Percentiles rank a stretch among this genome's conserved stretches.
Evolutionary conservation across 2,888 invertebrate genomes (phyloP).

Genomic region (Pristionchus japonicus): DNA sequence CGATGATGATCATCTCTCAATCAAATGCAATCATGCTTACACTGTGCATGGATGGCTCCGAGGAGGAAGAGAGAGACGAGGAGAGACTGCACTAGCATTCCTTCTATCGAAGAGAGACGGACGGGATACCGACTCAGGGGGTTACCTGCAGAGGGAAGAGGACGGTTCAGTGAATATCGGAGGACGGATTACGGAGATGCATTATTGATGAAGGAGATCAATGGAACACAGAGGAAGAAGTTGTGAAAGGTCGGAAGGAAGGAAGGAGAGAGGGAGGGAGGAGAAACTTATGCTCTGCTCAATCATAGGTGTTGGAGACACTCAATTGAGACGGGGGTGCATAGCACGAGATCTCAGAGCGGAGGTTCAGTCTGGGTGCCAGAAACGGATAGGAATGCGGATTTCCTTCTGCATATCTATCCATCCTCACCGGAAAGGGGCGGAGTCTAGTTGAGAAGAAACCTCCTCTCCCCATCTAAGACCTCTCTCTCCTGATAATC

Average conservation of each 20-base stretch:
- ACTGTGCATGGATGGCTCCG: neutral
- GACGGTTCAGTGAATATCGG: neutral
- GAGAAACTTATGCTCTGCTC: neutral
- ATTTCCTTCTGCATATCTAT: neutral
- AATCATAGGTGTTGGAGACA: neutral
- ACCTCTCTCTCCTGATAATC: slow-evolving; percentile 17
- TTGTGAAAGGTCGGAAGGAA: neutral
- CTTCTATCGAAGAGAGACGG: neutral
- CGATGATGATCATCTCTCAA: neutral
- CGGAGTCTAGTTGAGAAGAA: slow-evolving; percentile 29
- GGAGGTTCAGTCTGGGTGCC: neutral
- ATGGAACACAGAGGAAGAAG: neutral
- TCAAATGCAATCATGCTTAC: neutral
- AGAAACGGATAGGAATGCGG: neutral
- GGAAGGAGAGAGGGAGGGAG: too few species aligned
- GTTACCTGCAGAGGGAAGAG: neutral
- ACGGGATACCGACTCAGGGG: slow-evolving; percentile 1
- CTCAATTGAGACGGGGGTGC: neutral
- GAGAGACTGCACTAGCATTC: neutral
- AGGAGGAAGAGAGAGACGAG: neutral
- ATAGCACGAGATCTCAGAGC: too few species aligned
- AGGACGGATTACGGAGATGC: neutral
- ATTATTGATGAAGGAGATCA: neutral
- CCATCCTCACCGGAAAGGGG: neutral
- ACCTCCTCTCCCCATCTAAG: neutral